Evolutionary conservation across 92 coral and sea anemone genomes (phyloP).

Genomic region (Parazoanthus darwini): DNA sequence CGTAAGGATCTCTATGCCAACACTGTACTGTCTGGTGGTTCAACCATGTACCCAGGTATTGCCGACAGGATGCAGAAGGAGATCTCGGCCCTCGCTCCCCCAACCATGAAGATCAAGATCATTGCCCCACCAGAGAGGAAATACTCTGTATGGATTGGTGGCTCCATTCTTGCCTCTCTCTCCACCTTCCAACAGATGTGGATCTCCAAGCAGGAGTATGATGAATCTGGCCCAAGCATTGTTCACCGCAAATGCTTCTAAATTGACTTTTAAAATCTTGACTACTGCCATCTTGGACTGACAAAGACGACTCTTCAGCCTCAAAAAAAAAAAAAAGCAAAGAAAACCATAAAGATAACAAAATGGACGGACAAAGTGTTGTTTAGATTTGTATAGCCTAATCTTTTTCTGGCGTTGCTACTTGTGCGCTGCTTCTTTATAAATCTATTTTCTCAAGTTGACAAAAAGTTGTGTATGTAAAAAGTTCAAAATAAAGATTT

Average conservation of each 20-base stretch:
- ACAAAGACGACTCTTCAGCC: constrained; percentile 36
- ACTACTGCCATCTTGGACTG: constrained; percentile 17
- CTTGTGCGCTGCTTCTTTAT: constrained; percentile 35
- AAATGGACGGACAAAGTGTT: constrained; percentile 5
- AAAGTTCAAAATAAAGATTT: constrained; percentile 37
- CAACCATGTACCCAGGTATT: constrained; percentile 98
- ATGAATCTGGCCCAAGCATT: constrained; percentile 98
- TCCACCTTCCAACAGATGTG: constrained; percentile 99
- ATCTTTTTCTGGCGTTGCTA: constrained; percentile 29
- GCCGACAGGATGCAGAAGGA: constrained; percentile 99
- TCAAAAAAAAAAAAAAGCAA: background rate
- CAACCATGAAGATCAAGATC: constrained; percentile 99
- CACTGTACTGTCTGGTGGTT: constrained; percentile 98
- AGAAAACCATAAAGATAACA: constrained; percentile 17
- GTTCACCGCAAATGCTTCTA: constrained; percentile 99
- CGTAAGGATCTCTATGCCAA: constrained; percentile 98
- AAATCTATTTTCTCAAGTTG: constrained; percentile 46
- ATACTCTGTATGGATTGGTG: constrained; percentile 99
- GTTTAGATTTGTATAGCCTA: constrained; percentile 34
- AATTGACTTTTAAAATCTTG: constrained; percentile 42
- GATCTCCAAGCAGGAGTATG: constrained; percentile 99
- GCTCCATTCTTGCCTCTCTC: constrained; percentile 99
- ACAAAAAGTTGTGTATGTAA: constrained; percentile 39
- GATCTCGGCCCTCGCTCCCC: constrained; percentile 96
- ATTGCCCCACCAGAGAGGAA: constrained; percentile 99